These are phyloP conservation scores for Furcifer pardalis DNA, from an alignment of 2,797 vertebrate genomes.

Conservation along the genomic window DNA sequence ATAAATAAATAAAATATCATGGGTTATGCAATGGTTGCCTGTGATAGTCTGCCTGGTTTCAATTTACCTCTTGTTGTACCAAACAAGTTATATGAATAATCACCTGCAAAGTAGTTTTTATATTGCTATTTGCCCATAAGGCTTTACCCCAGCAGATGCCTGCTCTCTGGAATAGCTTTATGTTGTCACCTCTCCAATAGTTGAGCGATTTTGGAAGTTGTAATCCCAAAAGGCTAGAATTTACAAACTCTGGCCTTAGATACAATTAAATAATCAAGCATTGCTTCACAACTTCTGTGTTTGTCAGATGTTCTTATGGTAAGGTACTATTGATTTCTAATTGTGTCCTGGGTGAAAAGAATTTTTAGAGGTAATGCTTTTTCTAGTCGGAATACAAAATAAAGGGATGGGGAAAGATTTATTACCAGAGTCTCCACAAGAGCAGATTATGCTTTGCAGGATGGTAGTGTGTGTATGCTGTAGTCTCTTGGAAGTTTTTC, in stretches of 20 bases:
- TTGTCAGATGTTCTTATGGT: background rate
- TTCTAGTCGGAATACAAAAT: background rate
- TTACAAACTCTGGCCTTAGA: background rate
- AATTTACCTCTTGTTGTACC: background rate
- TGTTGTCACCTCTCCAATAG: background rate
- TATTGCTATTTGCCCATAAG: background rate
- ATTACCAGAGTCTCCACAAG: background rate
- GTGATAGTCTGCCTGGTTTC: background rate
- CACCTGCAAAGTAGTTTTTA: background rate
- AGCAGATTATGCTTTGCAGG: background rate
- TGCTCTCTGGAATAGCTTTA: background rate
- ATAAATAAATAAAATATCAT: background rate
- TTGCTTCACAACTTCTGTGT: background rate
- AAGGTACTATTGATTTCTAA: background rate
- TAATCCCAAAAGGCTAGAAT: no score
- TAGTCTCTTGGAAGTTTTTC: constrained; percentile 9
- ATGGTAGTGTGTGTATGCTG: background rate
- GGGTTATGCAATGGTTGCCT: background rate
- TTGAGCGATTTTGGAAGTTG: background rate
- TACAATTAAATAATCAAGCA: background rate
- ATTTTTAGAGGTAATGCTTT: background rate
- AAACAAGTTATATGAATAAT: background rate
- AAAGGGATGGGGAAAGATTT: background rate
- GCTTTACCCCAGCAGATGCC: background rate
- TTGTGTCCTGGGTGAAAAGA: background rate